These are phyloP conservation scores for Petrocephalus sullivani DNA, from an alignment of 2,797 vertebrate species.

Conservation along the genomic window DNA sequence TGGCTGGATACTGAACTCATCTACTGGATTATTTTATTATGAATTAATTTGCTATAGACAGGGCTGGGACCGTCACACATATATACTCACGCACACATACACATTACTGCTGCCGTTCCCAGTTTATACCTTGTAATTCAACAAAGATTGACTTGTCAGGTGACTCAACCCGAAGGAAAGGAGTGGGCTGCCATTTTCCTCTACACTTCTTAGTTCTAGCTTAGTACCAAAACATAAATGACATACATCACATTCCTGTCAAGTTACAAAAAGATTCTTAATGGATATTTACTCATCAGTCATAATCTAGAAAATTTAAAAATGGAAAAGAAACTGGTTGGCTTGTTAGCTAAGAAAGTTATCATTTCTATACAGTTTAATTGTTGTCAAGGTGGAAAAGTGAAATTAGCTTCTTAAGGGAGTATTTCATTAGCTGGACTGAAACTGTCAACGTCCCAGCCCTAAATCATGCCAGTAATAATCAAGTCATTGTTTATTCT, in stretches of 20 bases:
- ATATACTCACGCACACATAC: not conserved
- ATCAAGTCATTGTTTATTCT: not conserved
- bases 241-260: not conserved
- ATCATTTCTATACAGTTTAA: not conserved
- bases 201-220: not conserved
- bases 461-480: not conserved
- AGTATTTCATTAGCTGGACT: not conserved
- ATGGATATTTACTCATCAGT: not conserved
- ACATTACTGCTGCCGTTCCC: not conserved
- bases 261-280: not conserved
- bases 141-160: not conserved
- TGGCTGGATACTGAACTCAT: slow-evolving; percentile 20
- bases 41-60: slow-evolving; percentile 1
- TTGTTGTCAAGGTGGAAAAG: not conserved
- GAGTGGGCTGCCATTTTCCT: not conserved
- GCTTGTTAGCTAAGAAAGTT: not conserved
- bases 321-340: not conserved
- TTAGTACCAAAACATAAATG: not conserved
- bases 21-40: not conserved
- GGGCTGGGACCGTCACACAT: not conserved
- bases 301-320: not conserved
- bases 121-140: not conserved
- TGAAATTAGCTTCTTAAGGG: not conserved
- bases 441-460: not conserved
- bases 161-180: not conserved